Evolutionary conservation across 2,113 vertebrate genomes (phyloP), one percentile per base, ranked within the genome.

Genomic region (Colius striatus): DNA sequence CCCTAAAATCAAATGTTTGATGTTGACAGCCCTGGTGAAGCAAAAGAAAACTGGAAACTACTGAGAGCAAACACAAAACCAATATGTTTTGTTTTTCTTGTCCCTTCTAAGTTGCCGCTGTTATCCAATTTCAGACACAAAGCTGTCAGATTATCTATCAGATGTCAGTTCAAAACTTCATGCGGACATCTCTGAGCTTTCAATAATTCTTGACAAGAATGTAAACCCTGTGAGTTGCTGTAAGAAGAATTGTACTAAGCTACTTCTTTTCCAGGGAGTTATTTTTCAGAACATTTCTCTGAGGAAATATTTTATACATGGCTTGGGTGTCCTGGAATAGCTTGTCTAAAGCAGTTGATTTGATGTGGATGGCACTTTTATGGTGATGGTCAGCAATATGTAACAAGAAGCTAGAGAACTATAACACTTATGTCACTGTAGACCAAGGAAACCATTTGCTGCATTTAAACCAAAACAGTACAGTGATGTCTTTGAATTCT

Each of bases 131-230:
- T 95, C 51, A 91, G 66, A 27, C 62, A 81, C 36, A 57, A 26
- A 94, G 16, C 21, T 88, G 60, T 83, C 91, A 67, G n/a, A 90
- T 51, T 75, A 71, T 86, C 50, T 36, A 34, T 92, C 84, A 94
- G 11, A 84, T 94, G 60, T 73, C 93, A 89, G 11, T 67, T 94
- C 90, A 76, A 90, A 95, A 89, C 51, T 92, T 91, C 50, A 62
- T 13, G 6, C 48, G 94, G 36, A 29, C 19, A 66, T 27, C 43
- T 89, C 57, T 45, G 71, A 87, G 32, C 21, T 66, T 77, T 9
- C 22, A 86, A 77, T 77, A 71, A 67, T 78, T 96, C 93, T 87
- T 90, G 81, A 97, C 70, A 96, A 90, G 73, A 66, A 68, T 16
- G 61, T 83, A 92, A 85, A 91, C 77, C 57, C 38, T 3, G 2